These are phyloP conservation scores for Chamaetylas fuelleborni DNA, from an alignment of 2,113 vertebrate species.

Conservation along the genomic window DNA sequence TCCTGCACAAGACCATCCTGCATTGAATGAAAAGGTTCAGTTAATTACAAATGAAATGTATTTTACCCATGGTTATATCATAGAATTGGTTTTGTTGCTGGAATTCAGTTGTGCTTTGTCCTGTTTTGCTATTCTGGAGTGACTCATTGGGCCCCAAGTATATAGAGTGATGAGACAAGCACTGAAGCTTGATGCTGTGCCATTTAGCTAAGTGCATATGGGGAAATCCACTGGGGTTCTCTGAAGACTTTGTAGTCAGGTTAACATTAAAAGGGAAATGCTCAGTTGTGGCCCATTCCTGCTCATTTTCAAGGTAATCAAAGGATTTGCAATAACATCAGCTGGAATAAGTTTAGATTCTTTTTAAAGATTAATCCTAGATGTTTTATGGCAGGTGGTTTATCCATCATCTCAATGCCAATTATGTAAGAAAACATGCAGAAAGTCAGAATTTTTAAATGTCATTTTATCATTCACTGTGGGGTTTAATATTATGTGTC, in stretches of 20 bases:
- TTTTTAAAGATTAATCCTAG: not conserved
- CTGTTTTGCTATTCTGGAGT: not conserved
- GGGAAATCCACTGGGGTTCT: not conserved
- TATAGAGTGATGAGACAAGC: not conserved
- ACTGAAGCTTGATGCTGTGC: not conserved
- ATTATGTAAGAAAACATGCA: not conserved
- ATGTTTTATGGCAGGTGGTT: not conserved
- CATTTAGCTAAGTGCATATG: not conserved
- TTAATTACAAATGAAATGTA: not conserved
- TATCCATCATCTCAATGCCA: not conserved
- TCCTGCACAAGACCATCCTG: not conserved
- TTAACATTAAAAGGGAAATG: not conserved
- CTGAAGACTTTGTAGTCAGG: not conserved
- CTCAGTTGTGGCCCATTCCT: not conserved
- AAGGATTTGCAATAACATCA: not conserved
- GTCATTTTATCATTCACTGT: constrained; percentile 11
- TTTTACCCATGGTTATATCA: not conserved
- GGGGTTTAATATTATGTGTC: not conserved
- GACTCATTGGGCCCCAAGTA: not conserved
- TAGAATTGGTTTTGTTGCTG: not conserved
- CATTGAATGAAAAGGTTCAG: not conserved
- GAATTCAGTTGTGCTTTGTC: not conserved
- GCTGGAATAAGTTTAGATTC: not conserved
- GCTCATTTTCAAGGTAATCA: not conserved
- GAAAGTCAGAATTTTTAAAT: not conserved